Percentiles rank a stretch among this genome's conserved stretches.
These are phyloP conservation scores for Parauchenoglanis ngamensis DNA, from an alignment of 2,797 vertebrate genomes.

Conservation along the genomic window DNA sequence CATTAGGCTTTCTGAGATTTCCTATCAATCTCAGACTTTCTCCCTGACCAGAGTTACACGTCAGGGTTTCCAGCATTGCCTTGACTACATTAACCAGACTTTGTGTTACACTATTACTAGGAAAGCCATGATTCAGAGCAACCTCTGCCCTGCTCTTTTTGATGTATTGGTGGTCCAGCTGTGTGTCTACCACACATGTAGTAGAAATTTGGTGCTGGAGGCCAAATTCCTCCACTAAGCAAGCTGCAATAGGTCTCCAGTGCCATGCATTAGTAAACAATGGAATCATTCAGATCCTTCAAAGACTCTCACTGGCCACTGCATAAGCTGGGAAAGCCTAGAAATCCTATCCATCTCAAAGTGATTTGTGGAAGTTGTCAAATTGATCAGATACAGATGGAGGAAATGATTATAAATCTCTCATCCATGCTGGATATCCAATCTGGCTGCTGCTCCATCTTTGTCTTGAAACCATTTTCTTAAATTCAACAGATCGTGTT, in stretches of 20 bases:
- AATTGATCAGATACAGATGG: slow-evolving; percentile 57
- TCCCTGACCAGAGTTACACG: neutral
- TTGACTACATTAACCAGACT: neutral
- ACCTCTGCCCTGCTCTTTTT: slow-evolving; percentile 12
- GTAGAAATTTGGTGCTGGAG: slow-evolving; percentile 1
- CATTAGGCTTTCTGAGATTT: neutral
- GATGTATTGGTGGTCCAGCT: slow-evolving; percentile 31
- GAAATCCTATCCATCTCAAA: slow-evolving; percentile 47
- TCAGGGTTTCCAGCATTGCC: neutral
- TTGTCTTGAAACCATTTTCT: slow-evolving; percentile 25
- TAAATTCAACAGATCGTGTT: slow-evolving; percentile 27
- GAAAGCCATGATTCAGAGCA: neutral
- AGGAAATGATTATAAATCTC: slow-evolving; percentile 49
- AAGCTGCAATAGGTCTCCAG: slow-evolving; percentile 37
- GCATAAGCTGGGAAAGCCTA: slow-evolving; percentile 31
- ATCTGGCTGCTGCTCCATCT: slow-evolving; percentile 22
- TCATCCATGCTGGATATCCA: slow-evolving; percentile 31
- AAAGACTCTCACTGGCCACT: slow-evolving; percentile 47
- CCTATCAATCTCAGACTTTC: neutral
- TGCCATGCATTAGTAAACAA: slow-evolving; percentile 55
- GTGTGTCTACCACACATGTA: slow-evolving; percentile 30
- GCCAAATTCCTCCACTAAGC: slow-evolving; percentile 42
- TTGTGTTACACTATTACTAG: neutral
- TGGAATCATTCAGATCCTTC: slow-evolving; percentile 47
- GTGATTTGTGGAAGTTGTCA: slow-evolving; percentile 56